Base-by-base conservation (phyloP, 2,113 vertebrate genomes). In the Spheniscus mendiculus region DNA sequence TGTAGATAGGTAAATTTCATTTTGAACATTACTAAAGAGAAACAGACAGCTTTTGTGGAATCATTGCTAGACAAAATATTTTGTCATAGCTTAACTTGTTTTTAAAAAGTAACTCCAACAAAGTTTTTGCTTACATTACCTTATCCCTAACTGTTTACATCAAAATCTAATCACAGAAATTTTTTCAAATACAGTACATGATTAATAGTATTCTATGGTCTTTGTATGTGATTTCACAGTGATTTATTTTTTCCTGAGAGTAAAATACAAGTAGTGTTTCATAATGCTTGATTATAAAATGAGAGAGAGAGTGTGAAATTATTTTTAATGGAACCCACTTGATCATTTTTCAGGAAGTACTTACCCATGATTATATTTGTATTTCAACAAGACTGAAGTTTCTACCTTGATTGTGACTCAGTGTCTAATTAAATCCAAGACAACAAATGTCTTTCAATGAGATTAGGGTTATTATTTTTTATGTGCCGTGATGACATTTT, bases 261-360 rank as follows among this genome's bases (percentile, higher is more conserved):
- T 12, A 34, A 59, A 90, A 78, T 56, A 38, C 86, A 58, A 18
- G 45, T 11, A 26, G 19, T 42, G 21, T 80, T 95, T 96, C 73
- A 77, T 94, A 91, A 90, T n/a, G 63, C 50, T 88, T 96, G 95
- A 93, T 73, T 97, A 40, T 77, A 73, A 91, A 81, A 80, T 23
- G 36, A 72, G 45, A 92, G 36, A 72, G 45, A 92, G 66, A 89
- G 27, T 65, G 59, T 74, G 81, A 92, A 81, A 62, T 96, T 90
- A 77, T 69, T 95, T 84, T 95, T 76, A 95, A 93, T 96, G 78
- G 70, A 95, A 80, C 11, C 8, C 26, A 85, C 66, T 93, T 95
- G 40, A 56, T 90, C 8, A 55, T 81, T 89, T 94, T 63, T 32
- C 61, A 95, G 59, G 76, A 96, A 91, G 77, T 56, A 83, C 77